Percentiles rank a stretch among this genome's conserved stretches.
Evolutionary conservation across 2,888 invertebrate genomes (phyloP).

Genomic region (Rhagonycha fulva): DNA sequence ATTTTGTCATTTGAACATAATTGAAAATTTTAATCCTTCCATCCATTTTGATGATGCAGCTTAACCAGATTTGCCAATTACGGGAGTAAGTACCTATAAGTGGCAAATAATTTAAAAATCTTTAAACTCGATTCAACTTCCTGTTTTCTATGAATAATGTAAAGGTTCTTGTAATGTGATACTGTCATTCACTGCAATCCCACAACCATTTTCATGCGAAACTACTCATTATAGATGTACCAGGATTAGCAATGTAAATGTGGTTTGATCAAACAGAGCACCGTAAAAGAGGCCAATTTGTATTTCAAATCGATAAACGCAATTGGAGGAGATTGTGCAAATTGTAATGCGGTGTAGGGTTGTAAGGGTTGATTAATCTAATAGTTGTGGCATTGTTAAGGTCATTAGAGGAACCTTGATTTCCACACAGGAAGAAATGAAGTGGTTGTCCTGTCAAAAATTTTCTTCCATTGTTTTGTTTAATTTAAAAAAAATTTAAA

Average conservation of each 20-base stretch:
- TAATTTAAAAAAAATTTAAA: background rate
- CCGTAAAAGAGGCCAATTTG: constrained; percentile 16
- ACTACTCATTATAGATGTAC: constrained; percentile 9
- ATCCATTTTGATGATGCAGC: background rate
- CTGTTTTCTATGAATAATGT: constrained; percentile 3
- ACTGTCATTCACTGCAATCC: constrained; percentile 8
- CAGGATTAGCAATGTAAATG: constrained; percentile 15
- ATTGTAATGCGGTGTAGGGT: constrained; percentile 4
- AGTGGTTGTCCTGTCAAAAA: background rate
- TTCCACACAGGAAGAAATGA: background rate
- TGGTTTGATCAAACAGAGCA: constrained; percentile 12
- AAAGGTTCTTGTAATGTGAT: background rate
- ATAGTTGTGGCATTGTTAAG: background rate
- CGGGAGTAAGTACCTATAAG: background rate
- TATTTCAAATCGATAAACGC: constrained; percentile 13
- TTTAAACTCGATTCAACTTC: background rate
- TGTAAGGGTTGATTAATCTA: constrained; percentile 1
- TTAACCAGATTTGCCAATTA: background rate
- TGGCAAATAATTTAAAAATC: background rate
- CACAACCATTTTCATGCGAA: constrained; percentile 8
- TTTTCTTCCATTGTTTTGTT: background rate
- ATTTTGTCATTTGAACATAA: background rate
- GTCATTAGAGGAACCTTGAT: background rate
- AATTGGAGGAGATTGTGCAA: constrained; percentile 7
- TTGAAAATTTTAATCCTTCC: background rate